Evolutionary conservation across 2,888 invertebrate genomes (phyloP).

Genomic region (Melangyna quadrimaculata): DNA sequence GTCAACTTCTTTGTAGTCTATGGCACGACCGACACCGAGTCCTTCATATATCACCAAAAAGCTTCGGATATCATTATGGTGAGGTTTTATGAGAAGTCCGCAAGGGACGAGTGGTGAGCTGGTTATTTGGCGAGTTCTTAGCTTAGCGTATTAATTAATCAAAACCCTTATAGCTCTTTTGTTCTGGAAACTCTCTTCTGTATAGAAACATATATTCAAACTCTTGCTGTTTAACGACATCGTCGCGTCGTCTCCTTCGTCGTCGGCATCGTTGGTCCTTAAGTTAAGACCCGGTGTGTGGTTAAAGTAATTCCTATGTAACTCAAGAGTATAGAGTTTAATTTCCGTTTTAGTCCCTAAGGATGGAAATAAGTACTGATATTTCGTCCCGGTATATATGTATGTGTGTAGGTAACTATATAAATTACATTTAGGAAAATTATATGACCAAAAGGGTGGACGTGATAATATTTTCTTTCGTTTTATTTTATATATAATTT

Average conservation of each 20-base stretch:
- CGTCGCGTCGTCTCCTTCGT: background rate
- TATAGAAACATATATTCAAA: background rate
- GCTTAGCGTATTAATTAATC: conserved; percentile 5
- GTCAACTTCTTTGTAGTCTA: background rate
- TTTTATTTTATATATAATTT: background rate
- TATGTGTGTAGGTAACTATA: no score
- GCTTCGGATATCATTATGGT: background rate
- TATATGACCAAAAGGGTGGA: conserved; percentile 5
- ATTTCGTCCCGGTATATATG: background rate
- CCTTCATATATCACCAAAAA: background rate
- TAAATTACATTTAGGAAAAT: conserved; percentile 13
- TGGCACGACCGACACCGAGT: no score
- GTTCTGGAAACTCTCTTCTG: background rate
- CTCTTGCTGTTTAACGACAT: background rate
- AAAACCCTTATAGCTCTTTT: background rate
- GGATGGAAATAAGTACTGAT: background rate
- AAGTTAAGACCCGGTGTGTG: background rate
- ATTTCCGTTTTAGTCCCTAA: background rate
- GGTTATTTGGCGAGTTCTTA: background rate
- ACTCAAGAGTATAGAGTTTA: background rate
- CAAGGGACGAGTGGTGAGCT: background rate
- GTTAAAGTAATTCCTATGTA: background rate
- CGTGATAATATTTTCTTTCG: conserved; percentile 2
- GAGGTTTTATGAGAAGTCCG: background rate
- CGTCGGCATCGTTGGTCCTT: background rate